Evolutionary conservation across 2,888 invertebrate species (phyloP), one percentile per base, ranked within the genome.

Genomic region (Amaurobius ferox): DNA sequence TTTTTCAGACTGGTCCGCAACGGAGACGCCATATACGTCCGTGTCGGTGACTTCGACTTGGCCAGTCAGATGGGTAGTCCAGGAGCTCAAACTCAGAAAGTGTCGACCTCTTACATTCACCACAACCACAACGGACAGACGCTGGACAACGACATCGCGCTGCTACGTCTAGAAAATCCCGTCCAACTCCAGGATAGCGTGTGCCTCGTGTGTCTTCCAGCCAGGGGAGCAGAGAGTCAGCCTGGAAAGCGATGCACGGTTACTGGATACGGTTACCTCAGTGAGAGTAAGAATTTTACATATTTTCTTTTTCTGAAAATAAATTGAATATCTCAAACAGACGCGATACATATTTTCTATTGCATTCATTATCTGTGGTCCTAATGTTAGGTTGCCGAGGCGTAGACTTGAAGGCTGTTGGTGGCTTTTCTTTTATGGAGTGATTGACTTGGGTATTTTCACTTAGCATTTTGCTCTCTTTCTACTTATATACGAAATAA

Each of bases 91-190:
- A 88, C 88, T 0, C 87, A 87, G 26, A 97, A 97, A 92, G 97
- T 97, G 0, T 96, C 96, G 76, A 97, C 97, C 74, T 97, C 97
- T 0, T 97, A 97, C 91, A 97, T 97, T 87, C 97, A 97, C 90
- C 97, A 97, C 92, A 97, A 97, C 92, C 97, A 97, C 93, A 97
- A 97, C 92, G 96, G 96, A 89, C 97, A 97, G 92, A 97, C 97
- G 0, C 92, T 97, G 89, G 97, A 97, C 91, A 97, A 98, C 90
- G 98, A 98, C 90, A 97, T 98, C 88, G 98, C 98, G 0, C 91
- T 98, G 87, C 93, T 98, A 13, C 97, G 97, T 91, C 93, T 89
- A 0, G 78, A 89, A 61, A 79, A 80, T 39, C 88, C 89, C 7
- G 88, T 89, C 3, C 87, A 88, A 32, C 64, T 89, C 30, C 87